Evolutionary conservation across 2,797 vertebrate species (phyloP).

Genomic region (Menidia menidia): DNA sequence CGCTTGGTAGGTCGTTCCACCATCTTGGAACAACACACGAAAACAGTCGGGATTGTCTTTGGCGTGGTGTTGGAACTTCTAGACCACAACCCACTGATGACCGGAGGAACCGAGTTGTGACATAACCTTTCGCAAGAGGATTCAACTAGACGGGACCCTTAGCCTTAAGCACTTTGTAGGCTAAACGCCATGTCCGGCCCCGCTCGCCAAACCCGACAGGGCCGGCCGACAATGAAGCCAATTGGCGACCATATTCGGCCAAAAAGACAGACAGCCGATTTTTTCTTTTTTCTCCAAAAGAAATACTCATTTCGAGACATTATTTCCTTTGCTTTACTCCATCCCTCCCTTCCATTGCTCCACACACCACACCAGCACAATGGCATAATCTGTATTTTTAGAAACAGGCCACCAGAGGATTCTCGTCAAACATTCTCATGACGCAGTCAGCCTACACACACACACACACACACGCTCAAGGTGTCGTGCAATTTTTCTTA

Average conservation of each 20-base stretch:
- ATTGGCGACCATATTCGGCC: conserved; percentile 62
- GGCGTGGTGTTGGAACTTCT: too few species aligned
- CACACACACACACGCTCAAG: conserved; percentile 20
- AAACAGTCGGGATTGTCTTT: too few species aligned
- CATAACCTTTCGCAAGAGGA: too few species aligned
- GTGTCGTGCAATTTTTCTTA: conserved; percentile 37
- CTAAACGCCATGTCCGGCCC: conserved; percentile 46
- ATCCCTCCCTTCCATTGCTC: conserved; percentile 15
- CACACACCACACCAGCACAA: conserved; percentile 62
- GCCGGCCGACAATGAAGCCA: conserved; percentile 61
- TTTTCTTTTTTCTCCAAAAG: background rate
- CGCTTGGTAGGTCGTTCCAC: too few species aligned
- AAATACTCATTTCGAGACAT: conserved; percentile 16
- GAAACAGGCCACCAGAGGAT: conserved; percentile 70
- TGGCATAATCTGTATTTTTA: conserved; percentile 76
- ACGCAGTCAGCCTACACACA: conserved; percentile 13
- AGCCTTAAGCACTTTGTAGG: too few species aligned
- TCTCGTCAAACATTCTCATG: conserved; percentile 71
- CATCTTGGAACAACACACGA: too few species aligned
- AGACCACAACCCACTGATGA: too few species aligned
- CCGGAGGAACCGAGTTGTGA: too few species aligned
- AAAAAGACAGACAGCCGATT: background rate
- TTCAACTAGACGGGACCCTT: too few species aligned
- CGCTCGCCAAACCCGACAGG: conserved; percentile 70
- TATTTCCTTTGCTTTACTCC: conserved; percentile 24